Evolutionary conservation across 2,888 invertebrate species (phyloP).

Genomic region (Vandiemenella viatica): DNA sequence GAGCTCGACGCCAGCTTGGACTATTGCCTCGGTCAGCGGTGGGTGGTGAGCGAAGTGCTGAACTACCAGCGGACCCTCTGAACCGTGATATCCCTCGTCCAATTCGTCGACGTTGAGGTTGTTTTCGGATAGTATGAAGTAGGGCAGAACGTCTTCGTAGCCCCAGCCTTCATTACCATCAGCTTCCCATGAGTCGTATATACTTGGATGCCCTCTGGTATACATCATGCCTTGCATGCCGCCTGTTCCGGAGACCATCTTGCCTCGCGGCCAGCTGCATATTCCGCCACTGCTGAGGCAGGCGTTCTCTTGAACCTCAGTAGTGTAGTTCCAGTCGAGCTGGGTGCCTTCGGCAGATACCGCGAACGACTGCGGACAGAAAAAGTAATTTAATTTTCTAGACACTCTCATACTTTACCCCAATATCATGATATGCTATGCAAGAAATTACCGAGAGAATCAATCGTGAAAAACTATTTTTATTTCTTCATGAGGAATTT

Average conservation of each 20-base stretch:
- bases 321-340: conserved; percentile 36
- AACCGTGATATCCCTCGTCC: conserved; percentile 25
- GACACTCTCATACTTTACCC: too few species aligned
- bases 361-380: too few species aligned
- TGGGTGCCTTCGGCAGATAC: conserved; percentile 26
- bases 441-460: too few species aligned
- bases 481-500: too few species aligned
- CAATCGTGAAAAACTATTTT: too few species aligned
- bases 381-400: too few species aligned
- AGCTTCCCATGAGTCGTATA: conserved; percentile 53
- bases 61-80: conserved; percentile 27
- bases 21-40: conserved; percentile 24
- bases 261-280: conserved; percentile 12
- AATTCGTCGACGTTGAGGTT: conserved; percentile 10
- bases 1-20: conserved; percentile 26
- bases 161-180: conserved; percentile 41
- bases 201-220: conserved; percentile 42
- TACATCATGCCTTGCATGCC: conserved; percentile 35
- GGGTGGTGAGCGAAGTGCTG: conserved; percentile 28
- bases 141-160: conserved; percentile 24
- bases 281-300: conserved; percentile 21
- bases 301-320: conserved; percentile 29
- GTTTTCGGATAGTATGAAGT: conserved; percentile 28
- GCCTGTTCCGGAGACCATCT: conserved; percentile 22
- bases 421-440: too few species aligned